Percentiles rank a stretch among this genome's conserved stretches.
Conservation (phyloP, 2,888 invertebrate species). For the Neelides folsomi region DNA sequence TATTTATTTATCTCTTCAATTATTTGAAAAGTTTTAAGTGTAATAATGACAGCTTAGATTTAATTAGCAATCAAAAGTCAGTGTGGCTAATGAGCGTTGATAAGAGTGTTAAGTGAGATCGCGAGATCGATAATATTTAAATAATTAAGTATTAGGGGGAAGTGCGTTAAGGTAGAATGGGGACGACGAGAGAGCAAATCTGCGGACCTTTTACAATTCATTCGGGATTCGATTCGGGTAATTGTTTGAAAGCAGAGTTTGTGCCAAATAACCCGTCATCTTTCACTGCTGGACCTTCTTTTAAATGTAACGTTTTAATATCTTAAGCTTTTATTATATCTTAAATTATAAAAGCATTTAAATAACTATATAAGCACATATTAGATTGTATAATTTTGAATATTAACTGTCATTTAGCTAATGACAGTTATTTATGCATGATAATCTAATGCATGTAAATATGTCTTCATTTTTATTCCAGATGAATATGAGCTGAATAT, state of each 20-base stretch:
- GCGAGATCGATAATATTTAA: too few relatives aligned
- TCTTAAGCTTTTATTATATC: too few relatives aligned
- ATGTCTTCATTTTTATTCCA: not conserved
- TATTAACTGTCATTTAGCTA: not conserved
- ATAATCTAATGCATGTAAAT: not conserved
- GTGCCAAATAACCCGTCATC: slow-evolving; percentile 33
- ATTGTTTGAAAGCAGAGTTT: slow-evolving; percentile 67
- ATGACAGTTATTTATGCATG: not conserved
- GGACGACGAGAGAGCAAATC: slow-evolving; percentile 10
- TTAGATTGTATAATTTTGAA: not conserved
- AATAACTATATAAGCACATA: not conserved
- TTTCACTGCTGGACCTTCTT: not conserved
- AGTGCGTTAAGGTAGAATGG: too few relatives aligned
- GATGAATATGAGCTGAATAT: slow-evolving; percentile 69
- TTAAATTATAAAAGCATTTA: too few relatives aligned
- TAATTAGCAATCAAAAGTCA: too few relatives aligned
- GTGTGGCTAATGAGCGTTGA: too few relatives aligned
- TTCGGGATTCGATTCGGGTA: slow-evolving; percentile 81
- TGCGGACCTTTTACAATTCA: slow-evolving; percentile 67
- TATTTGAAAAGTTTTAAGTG: too few relatives aligned
- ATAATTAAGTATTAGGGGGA: too few relatives aligned
- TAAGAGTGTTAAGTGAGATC: too few relatives aligned
- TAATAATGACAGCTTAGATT: too few relatives aligned
- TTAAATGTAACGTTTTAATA: too few relatives aligned
- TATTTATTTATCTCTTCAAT: too few relatives aligned